These are phyloP conservation scores for Pelodytes ibericus DNA, from an alignment of 2,797 vertebrate species.

Conservation along the genomic window DNA sequence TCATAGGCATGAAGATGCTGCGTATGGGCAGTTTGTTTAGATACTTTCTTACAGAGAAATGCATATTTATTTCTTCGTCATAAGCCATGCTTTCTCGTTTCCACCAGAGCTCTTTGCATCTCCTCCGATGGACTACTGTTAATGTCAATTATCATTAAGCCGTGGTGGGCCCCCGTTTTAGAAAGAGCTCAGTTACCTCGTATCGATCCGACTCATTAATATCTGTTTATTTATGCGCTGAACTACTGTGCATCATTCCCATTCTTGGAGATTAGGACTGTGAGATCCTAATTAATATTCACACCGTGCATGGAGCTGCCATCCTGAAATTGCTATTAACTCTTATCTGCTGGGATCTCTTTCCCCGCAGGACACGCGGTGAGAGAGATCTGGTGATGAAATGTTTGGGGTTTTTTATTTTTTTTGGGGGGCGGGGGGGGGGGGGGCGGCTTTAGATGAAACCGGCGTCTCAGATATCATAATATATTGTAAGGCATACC, in stretches of 20 bases:
- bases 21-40: too few relatives aligned
- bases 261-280: neutral
- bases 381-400: too few relatives aligned
- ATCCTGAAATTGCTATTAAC: neutral
- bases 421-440: too few relatives aligned
- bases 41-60: too few relatives aligned
- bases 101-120: neutral
- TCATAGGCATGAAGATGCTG: too few relatives aligned
- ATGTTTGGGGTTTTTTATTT: neutral
- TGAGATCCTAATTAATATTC: constrained; percentile 5
- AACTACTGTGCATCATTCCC: neutral
- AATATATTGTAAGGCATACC: neutral
- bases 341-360: neutral
- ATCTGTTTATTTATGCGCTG: constrained; percentile 3
- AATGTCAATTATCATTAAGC: constrained; percentile 8
- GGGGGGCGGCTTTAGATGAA: neutral
- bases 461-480: neutral
- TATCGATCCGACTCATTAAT: constrained; percentile 4
- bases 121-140: neutral
- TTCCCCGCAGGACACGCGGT: neutral
- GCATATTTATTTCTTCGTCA: neutral
- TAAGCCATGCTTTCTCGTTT: neutral
- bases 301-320: neutral
- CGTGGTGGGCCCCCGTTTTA: neutral
- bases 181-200: neutral